Conservation (phyloP, 2,113 vertebrate genomes). For the Passer montanus region DNA sequence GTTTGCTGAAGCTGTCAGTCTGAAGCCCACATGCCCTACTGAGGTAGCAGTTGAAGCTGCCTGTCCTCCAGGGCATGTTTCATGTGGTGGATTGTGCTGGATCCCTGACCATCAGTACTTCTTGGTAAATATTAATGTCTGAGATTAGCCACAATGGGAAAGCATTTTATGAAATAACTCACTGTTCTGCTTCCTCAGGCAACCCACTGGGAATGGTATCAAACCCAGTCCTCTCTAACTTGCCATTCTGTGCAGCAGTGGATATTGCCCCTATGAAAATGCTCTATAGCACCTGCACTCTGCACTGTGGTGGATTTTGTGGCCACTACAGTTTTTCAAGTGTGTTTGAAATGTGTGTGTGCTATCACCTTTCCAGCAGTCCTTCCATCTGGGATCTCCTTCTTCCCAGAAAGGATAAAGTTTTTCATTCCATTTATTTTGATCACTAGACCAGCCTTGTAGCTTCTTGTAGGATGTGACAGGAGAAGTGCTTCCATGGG, state of each 20-base stretch:
- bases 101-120: neutral
- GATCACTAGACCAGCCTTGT: constrained; percentile 81
- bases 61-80: neutral
- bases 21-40: neutral
- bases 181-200: neutral
- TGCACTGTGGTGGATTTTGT: neutral
- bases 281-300: neutral
- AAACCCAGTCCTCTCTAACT: neutral
- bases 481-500: constrained; percentile 41
- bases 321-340: neutral
- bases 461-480: constrained; percentile 39
- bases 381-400: constrained; percentile 74
- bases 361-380: constrained; percentile 76
- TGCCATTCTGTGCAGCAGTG: neutral
- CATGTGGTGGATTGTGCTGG: neutral
- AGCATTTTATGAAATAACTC: neutral
- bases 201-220: neutral
- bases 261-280: neutral
- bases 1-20: neutral
- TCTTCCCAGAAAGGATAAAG: constrained; percentile 84
- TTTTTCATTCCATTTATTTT: constrained; percentile 86
- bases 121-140: neutral
- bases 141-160: neutral
- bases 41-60: neutral
- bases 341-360: neutral